Evolutionary conservation across 2,797 vertebrate genomes (phyloP), one percentile per base, ranked within the genome.

Genomic region (Esox lucius): DNA sequence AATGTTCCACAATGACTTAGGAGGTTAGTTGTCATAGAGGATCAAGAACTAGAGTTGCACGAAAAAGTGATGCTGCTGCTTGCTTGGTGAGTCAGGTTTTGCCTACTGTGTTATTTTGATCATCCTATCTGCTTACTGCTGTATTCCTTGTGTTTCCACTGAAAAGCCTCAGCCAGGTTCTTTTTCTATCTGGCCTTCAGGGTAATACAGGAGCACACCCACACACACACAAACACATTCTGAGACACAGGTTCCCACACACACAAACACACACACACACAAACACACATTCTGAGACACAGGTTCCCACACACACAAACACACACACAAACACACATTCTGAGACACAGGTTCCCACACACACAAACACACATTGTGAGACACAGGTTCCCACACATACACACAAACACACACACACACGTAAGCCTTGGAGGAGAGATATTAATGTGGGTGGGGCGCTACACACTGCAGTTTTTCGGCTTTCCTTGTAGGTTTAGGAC

Each of bases 31-130:
- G 87, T 87, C 85, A 87, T 33, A 77, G 64, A 77, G 87, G 87
- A 92, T 88, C 75, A 88, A 90, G 80, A 75, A 46, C 75, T 73
- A n/a, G 48, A 76, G 77, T 24, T 71, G 74, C 79, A 76, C 80
- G 33, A 71, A 83, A 28, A 73, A 86, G 77, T 79, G 87, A 87
- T 81, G 84, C 84, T 28, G 72, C 77, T 78, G 76, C 78, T 80
- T 78, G 87, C 88, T 86, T 87, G 87, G 87, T 94, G 91, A 94
- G 88, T 91, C 88, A 90, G 89, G 85, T 80, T 79, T 89, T 93
- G 90, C 91, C 91, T 91, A 90, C 87, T 80, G 87, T 90, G 91
- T 90, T 93, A 93, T 94, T 94, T 92, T 91, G 83, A 90, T 91
- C 86, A 68, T 15, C 73, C 79, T 73, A 59, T 72, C 91, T 89